A percentile compares a stretch with the other conserved stretches of the same genome.
Evolutionary conservation across 2,797 vertebrate genomes (phyloP).

Genomic region (Xenopus petersii): DNA sequence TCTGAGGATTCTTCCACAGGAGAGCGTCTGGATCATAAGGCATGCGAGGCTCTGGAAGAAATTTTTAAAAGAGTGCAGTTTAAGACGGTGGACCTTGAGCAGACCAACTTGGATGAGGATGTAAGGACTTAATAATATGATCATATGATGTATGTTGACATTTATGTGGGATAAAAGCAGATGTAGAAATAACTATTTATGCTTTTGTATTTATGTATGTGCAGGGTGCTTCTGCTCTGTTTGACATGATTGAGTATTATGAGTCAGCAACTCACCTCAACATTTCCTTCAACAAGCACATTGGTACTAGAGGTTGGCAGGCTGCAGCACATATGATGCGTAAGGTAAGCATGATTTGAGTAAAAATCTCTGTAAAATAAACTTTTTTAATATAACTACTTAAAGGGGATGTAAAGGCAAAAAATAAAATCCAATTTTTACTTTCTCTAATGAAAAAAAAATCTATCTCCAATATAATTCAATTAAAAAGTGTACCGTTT

Average conservation of each 20-base stretch:
- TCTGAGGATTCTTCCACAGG: constrained; percentile 60
- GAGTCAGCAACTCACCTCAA: constrained; percentile 95
- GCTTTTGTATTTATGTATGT: background rate
- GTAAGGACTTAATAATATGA: constrained; percentile 64
- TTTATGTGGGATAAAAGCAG: too few relatives aligned
- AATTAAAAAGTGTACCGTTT: too few relatives aligned
- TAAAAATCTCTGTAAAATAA: too few relatives aligned
- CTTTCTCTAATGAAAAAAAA: too few relatives aligned
- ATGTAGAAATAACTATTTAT: too few relatives aligned
- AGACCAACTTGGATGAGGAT: constrained; percentile 91
- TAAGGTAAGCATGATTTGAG: constrained; percentile 72
- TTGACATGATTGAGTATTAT: constrained; percentile 96
- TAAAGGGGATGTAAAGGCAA: too few relatives aligned
- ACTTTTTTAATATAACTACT: too few relatives aligned
- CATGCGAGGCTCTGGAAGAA: constrained; percentile 90
- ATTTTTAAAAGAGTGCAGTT: constrained; percentile 93
- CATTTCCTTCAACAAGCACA: constrained; percentile 95
- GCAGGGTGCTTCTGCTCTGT: constrained; percentile 88
- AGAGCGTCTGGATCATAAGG: constrained; percentile 88
- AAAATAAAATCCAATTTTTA: too few relatives aligned
- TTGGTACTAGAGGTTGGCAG: constrained; percentile 92
- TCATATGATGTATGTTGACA: background rate
- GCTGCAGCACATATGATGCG: constrained; percentile 95
- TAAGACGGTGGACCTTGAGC: constrained; percentile 86
- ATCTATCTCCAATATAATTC: too few relatives aligned